Evolutionary conservation across 2,888 invertebrate species (phyloP).

Genomic region (Thymelicus acteon): DNA sequence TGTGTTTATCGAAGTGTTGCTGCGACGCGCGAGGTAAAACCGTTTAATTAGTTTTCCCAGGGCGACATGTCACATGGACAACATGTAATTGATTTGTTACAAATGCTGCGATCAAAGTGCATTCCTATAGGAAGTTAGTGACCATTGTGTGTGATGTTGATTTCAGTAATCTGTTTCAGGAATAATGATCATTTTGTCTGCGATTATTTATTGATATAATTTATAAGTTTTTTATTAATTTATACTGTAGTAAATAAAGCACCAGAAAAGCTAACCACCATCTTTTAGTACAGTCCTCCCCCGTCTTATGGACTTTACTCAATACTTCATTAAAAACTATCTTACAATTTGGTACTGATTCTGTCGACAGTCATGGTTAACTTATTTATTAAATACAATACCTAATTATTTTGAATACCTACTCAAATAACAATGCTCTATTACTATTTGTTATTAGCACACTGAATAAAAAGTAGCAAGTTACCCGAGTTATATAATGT

Average conservation of each 20-base stretch:
- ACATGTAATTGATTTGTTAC: constrained; percentile 11
- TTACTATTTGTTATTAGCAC: no score
- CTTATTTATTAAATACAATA: no score
- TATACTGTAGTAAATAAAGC: constrained; percentile 78
- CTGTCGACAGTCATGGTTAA: no score
- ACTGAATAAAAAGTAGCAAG: no score
- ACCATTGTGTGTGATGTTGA: constrained; percentile 43
- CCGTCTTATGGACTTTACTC: no score
- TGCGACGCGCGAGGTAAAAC: constrained; percentile 25
- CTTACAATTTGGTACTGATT: no score
- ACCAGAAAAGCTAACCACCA: constrained; percentile 44
- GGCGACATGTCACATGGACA: constrained; percentile 6
- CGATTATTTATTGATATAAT: constrained; percentile 79
- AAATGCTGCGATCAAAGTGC: constrained; percentile 46
- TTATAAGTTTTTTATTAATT: constrained; percentile 78
- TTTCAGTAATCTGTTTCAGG: constrained; percentile 47
- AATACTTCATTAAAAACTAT: no score
- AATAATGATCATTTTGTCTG: constrained; percentile 59
- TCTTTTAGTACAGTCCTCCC: constrained; percentile 18
- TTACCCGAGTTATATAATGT: no score
- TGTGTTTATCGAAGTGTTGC: constrained; percentile 37
- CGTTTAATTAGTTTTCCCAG: constrained; percentile 15
- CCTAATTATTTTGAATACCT: no score
- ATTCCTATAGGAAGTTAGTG: constrained; percentile 48
- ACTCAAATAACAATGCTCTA: no score